Conservation (phyloP, 2,113 vertebrate genomes). For the Ammodytes dubius region DNA sequence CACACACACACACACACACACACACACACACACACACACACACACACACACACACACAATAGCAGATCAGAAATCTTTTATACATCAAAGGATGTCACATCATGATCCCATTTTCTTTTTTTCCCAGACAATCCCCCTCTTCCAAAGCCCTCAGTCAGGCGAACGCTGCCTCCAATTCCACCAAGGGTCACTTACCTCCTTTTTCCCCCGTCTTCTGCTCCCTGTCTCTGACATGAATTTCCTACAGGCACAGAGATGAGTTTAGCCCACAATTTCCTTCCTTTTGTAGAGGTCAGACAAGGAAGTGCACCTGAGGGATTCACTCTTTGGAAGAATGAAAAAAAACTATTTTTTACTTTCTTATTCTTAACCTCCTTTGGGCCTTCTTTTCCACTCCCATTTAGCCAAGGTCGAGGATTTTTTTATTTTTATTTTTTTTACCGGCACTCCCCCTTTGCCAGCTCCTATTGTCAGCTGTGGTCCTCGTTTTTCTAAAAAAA, state of each 20-base stretch:
- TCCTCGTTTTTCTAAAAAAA: slow-evolving; percentile 3
- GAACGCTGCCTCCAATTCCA: slow-evolving; percentile 49
- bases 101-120: slow-evolving; percentile 16
- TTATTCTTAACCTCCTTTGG: slow-evolving; percentile 43
- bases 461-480: neutral
- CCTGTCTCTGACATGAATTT: slow-evolving; percentile 51
- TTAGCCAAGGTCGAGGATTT: slow-evolving; percentile 58
- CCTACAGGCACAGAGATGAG: slow-evolving; percentile 40
- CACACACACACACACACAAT: neutral
- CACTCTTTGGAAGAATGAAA: slow-evolving; percentile 29
- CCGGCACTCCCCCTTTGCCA: neutral
- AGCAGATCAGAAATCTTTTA: slow-evolving; percentile 34
- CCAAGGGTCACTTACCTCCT: slow-evolving; percentile 50
- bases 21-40: too few relatives aligned
- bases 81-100: slow-evolving; percentile 43
- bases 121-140: slow-evolving; percentile 38
- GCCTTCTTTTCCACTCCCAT: slow-evolving; percentile 16
- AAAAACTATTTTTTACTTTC: slow-evolving; percentile 13
- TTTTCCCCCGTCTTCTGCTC: slow-evolving; percentile 23
- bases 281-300: slow-evolving; percentile 64
- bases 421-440: neutral
- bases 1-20: too few relatives aligned
- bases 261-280: slow-evolving; percentile 70
- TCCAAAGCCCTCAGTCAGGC: slow-evolving; percentile 38
- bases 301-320: slow-evolving; percentile 63